Conservation (phyloP, 2,888 invertebrate genomes). For the Trichopoda pennipes region DNA sequence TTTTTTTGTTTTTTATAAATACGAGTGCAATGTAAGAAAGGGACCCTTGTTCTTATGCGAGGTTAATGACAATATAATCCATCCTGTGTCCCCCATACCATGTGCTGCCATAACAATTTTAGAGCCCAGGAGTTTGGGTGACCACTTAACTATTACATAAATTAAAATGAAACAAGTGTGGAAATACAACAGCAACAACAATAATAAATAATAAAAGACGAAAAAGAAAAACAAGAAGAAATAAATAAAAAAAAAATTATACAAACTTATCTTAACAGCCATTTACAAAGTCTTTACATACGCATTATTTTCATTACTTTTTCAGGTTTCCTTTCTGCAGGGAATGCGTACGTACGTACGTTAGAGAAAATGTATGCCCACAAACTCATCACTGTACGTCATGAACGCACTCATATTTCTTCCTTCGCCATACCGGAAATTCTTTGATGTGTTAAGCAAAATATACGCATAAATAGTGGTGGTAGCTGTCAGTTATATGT, state of each 20-base stretch:
- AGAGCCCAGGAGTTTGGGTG: conserved; percentile 53
- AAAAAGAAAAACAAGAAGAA: not conserved
- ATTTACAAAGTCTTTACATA: conserved; percentile 41
- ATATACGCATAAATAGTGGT: conserved; percentile 33
- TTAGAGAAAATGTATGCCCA: not conserved
- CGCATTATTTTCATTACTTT: conserved; percentile 45
- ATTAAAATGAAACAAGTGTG: conserved; percentile 53
- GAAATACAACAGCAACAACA: not conserved
- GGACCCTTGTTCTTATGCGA: conserved; percentile 49
- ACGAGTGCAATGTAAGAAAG: conserved; percentile 23
- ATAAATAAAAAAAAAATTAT: not conserved
- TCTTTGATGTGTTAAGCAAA: conserved; percentile 51
- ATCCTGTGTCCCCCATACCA: not conserved
- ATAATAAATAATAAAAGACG: not conserved
- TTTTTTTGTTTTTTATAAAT: not conserved
- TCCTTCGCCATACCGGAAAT: conserved; percentile 34
- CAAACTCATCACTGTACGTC: not conserved
- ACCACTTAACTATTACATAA: conserved; percentile 65
- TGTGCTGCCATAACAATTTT: not conserved
- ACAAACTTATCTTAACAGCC: conserved; percentile 38
- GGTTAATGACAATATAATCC: conserved; percentile 67
- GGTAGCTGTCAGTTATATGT: not conserved
- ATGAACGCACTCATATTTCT: not conserved
- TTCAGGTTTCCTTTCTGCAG: conserved; percentile 7
- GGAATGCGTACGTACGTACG: conserved; percentile 35